Evolutionary conservation across 2,888 invertebrate genomes (phyloP), one percentile per base, ranked within the genome.

Genomic region (Nomada hirtipes): DNA sequence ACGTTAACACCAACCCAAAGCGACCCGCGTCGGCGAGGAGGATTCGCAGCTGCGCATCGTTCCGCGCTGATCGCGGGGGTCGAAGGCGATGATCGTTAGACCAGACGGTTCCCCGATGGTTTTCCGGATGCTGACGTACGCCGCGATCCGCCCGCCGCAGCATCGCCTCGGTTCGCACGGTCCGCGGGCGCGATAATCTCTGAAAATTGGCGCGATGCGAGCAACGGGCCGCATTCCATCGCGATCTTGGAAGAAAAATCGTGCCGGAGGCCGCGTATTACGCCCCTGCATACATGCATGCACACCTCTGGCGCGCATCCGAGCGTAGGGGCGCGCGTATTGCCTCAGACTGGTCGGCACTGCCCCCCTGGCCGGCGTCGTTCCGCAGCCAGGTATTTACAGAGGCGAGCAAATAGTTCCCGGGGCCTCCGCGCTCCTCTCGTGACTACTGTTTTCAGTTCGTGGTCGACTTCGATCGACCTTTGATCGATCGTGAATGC

Each of bases 141-240:
- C 63, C 70, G n/a, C 70, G 50, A 13, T 13, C 13, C 15, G 18
- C 29, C 7, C 0, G 29, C 29, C 29, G 36, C 15, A 52, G 42
- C 20, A 4, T 18, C 47, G 57, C 44, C 36, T 59, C 72, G 85
- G 84, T 88, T 88, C 88, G 86, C 88, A 88, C 89, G 87, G 86
- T 89, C 78, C 85, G 87, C 79, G 84, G 86, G 85, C 87, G 90
- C 90, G 91, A 92, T 92, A 91, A 92, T 92, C 92, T 89, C 88
- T 90, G 87, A 89, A 92, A 92, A 92, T 92, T 92, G 92, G 91
- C 88, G 88, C 88, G 87, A 90, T 89, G 89, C 91, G 90, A 90
- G 88, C 73, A 67, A 18, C 52, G 76, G 68, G 36, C 67, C 44
- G 82, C 86, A 84, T 84, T 86, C 78, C 84, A 60, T 20, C 53